phyloP scores from a whole-genome alignment of 92 coral and sea anemone species.

The Montipora capitata region DNA sequence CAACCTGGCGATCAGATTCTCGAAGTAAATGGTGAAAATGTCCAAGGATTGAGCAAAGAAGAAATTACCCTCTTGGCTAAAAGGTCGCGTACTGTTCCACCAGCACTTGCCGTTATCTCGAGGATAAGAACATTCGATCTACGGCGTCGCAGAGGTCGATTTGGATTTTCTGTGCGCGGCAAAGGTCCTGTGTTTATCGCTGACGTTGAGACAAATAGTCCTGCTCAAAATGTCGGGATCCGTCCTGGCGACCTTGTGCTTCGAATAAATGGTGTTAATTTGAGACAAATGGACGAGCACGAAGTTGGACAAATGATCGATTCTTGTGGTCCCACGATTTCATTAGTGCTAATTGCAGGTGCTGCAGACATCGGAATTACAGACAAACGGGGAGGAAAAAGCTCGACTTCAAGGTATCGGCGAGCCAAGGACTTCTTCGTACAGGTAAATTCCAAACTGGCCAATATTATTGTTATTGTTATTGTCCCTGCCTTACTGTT shows the following conservation, averaged over 20 bases:
- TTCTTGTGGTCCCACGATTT: conserved; percentile 89
- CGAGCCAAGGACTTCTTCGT: conserved; percentile 92
- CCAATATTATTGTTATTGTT: conserved; percentile 30
- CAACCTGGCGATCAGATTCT: conserved; percentile 98
- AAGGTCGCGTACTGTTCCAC: conserved; percentile 97
- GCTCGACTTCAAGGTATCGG: conserved; percentile 84
- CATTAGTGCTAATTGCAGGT: conserved; percentile 93
- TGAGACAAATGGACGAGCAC: conserved; percentile 88
- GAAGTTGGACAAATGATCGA: conserved; percentile 89
- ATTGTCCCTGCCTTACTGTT: conserved; percentile 29
- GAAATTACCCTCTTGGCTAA: conserved; percentile 87
- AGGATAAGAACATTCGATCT: conserved; percentile 96
- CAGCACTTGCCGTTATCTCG: conserved; percentile 97
- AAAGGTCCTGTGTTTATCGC: conserved; percentile 95
- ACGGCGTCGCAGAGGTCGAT: conserved; percentile 91
- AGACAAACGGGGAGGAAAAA: conserved; percentile 80
- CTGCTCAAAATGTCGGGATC: conserved; percentile 93
- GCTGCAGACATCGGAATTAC: conserved; percentile 86
- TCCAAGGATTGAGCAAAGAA: conserved; percentile 90
- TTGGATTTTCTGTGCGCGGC: conserved; percentile 97
- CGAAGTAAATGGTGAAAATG: conserved; percentile 96
- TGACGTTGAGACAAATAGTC: conserved; percentile 86
- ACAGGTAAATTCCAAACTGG: conserved; percentile 78
- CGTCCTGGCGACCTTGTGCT: conserved; percentile 93
- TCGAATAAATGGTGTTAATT: conserved; percentile 87